Percentiles rank a stretch among this genome's conserved stretches.
These are phyloP conservation scores for Ophiothrix spiculata DNA, from an alignment of 35 echinoderm and acorn worm genomes.

Conservation along the genomic window DNA sequence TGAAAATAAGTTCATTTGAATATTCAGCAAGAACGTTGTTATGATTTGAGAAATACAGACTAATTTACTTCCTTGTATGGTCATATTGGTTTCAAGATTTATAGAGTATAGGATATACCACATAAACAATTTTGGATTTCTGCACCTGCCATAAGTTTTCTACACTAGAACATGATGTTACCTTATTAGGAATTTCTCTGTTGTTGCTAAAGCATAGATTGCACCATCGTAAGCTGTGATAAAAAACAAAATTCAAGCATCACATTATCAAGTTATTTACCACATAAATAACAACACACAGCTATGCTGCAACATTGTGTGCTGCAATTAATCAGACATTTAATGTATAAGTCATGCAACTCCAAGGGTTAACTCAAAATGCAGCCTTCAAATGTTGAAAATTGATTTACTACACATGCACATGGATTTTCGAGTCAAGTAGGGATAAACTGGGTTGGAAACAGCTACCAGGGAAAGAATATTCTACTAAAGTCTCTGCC, in stretches of 20 bases:
- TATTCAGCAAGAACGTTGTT: neutral
- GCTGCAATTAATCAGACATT: neutral
- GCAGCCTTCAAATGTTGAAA: no score
- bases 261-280: no score
- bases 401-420: no score
- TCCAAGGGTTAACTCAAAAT: neutral
- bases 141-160: neutral
- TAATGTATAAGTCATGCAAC: neutral
- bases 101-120: neutral
- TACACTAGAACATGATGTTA: conserved; percentile 12
- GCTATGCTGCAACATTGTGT: neutral
- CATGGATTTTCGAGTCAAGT: no score
- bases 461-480: no score
- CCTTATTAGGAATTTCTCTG: conserved; percentile 83
- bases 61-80: neutral
- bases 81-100: neutral
- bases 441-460: no score
- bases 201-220: conserved; percentile 71
- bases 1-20: no score
- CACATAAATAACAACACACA: neutral
- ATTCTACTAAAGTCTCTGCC: no score
- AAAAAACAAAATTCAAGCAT: conserved; percentile 26
- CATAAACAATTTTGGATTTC: neutral
- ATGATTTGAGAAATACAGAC: neutral
- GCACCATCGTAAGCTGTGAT: conserved; percentile 67